Base-by-base conservation (phyloP, 2,888 invertebrate species). In the Dicranocentrus wangi region DNA sequence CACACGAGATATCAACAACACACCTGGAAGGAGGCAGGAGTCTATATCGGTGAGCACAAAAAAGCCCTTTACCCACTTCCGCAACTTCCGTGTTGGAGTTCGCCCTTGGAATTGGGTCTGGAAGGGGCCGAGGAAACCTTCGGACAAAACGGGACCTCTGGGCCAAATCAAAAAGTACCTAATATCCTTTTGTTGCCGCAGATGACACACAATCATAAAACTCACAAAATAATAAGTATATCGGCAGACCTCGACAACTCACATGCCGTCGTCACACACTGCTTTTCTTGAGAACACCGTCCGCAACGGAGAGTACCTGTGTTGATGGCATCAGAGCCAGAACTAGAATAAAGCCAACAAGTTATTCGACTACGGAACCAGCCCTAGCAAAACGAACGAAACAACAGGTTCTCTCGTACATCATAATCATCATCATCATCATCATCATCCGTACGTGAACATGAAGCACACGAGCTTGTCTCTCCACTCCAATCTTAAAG, bases 341-440 rank as follows among this genome's bases (percentile, higher is more conserved):
- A 81, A 81, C 81, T 81, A 81, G 81, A 81, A 81, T 81, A 75
- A 79, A 81, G 65, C 63, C 55, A 81, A 81, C 81, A 76, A 75
- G 81, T 81, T 75, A 55, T 70, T 81, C 81, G 32, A 81, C 81
- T 81, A 66, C 65, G 28, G 75, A 81, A 81, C 81, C 68, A 76
- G 81, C 75, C 53, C 69, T 61, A 69, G 73, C 53, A 42, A 70
- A 65, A 39, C 39, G 25, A 51, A 58, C 58, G 77, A 61, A 68
- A 60, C 75, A 81, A 81, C 81, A 81, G 75, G 81, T 81, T 81
- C 75, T 70, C n/a, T 42, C 53, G 55, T 53, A 39, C 28, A 32
- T 32, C 32, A 42, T 19, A 39, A 21, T 23, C 55, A 55, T 23
- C 43, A 71, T 71, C 27, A 61, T 71, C 15, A 72, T 60, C 71